These are phyloP conservation scores for Ariopsis seemanni DNA, from an alignment of 2,113 vertebrate genomes.

Conservation along the genomic window DNA sequence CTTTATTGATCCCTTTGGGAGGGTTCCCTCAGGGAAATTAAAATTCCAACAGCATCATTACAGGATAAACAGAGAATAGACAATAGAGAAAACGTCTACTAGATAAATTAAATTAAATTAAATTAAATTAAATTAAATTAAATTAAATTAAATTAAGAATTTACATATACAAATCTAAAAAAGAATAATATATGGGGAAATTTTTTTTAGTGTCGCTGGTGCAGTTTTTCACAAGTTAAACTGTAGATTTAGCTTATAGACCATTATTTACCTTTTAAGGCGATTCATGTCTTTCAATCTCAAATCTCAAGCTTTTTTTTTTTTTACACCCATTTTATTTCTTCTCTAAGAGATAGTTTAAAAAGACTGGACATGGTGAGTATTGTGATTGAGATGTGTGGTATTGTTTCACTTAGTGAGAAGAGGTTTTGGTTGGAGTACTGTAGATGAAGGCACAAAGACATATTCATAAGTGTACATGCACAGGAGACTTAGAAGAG, in stretches of 20 bases:
- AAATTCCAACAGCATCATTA: too few species aligned
- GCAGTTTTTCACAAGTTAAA: not conserved
- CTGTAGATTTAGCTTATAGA: not conserved
- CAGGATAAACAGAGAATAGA: too few species aligned
- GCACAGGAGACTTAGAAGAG: slow-evolving; percentile 14
- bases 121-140: too few species aligned
- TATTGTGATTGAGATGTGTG: slow-evolving; percentile 1
- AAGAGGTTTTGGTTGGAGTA: not conserved
- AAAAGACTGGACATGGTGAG: not conserved
- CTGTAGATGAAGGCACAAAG: slow-evolving; percentile 1
- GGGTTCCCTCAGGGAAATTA: too few species aligned
- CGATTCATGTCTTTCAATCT: not conserved
- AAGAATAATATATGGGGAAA: not conserved
- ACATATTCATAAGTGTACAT: slow-evolving; percentile 20
- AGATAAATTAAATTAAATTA: too few species aligned
- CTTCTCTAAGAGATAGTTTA: not conserved
- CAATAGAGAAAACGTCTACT: too few species aligned
- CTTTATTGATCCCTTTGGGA: too few species aligned
- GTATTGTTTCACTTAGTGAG: slow-evolving; percentile 12
- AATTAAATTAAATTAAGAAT: too few species aligned
- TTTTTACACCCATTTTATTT: not conserved
- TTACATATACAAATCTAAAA: too few species aligned
- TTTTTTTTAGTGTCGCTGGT: not conserved
- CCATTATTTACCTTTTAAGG: slow-evolving; percentile 4
- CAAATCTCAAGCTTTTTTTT: not conserved